Evolutionary conservation across 2,113 vertebrate genomes (phyloP), one percentile per base, ranked within the genome.

Genomic region (Pterocles gutturalis): DNA sequence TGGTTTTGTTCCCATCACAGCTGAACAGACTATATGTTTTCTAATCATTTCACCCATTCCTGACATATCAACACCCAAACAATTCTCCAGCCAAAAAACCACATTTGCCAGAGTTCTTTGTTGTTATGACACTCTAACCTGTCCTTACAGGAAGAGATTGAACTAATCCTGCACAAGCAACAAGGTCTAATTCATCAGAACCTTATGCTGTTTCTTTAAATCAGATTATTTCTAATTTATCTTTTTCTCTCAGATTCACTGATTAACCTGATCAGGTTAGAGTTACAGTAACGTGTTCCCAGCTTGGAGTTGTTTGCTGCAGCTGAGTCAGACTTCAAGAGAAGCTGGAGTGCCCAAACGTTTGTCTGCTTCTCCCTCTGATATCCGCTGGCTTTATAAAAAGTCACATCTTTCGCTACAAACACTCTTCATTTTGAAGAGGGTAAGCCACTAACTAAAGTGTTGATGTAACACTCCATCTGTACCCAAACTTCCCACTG

Each of bases 21-120:
- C 19, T 83, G 41, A 85, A 61, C 43, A 71, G 38, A 36, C 15
- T 48, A 5, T 16, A 33, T 45, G 46, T 82, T 94, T 78, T 92
- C 80, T 53, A 54, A 33, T 33, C 2, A 46, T 84, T 75, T 90
- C 29, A 89, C 34, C 29, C 53, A 73, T 18, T 76, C 38, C 57
- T 94, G 58, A 66, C 34, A 31, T 8, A 90, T 10, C 65, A 60
- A 89, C 89, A 97, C 70, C 77, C 92, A 96, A 96, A 95, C 53
- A 91, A 58, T 34, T 65, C 45, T 72, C 61, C 54, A 87, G 83
- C 87, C 92, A 92, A 66, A 70, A 76, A 41, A 79, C 67, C 33
- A 81, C 12, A 70, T 46, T 45, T 67, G 46, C 83, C 60, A 53
- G 48, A 79, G 55, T 22, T 92, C 31, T 60, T 70, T 3, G 1